Base-by-base conservation (phyloP, 1,140 invertebrate species). In the Piezodorus guildinii region DNA sequence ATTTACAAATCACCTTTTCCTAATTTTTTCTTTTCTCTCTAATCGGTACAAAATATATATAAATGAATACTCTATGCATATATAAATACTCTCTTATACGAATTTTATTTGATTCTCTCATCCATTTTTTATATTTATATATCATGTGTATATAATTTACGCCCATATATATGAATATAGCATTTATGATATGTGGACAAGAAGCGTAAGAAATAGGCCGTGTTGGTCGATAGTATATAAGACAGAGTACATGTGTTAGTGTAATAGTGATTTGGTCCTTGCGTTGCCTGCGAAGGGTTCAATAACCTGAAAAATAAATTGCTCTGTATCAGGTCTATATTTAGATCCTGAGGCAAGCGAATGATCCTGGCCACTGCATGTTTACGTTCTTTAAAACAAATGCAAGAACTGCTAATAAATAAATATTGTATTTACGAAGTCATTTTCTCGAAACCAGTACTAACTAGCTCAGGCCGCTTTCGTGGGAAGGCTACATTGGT, bases 151-250 rank as follows among this genome's bases (percentile, higher is more conserved):
- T 39, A 39, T 39, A 39, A 39, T 39, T 39, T 39, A 39, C 46
- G 17, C n/a, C 46, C 46, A 49, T 19, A 49, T 49, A 49, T 49
- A 56, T 23, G 23, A 23, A 56, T 56, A 56, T 25, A 56, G 49
- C 27, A 27, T 49, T 25, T 46, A 54, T 64, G 63, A 64, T 64
- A 64, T 64, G 63, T 64, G 63, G 63, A 64, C 63, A 64, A 46
- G 63, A 64, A 65, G 64, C 60, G 60, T 65, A 59, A 21, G 52
- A 23, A 51, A 58, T 65, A 65, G 64, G 64, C 64, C 64, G 64
- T 62, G 51, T 54, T 34, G 59, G 27, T 56, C 54, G 51, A 39
- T 25, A 60, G 25, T 64, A 45, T 39, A 64, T 54, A 44, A 52
- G 25, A 39, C 43, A 15, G n/a, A 44, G 23, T 10, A n/a, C n/a